Percentiles rank a stretch among this genome's conserved stretches.
Evolutionary conservation across 2,113 vertebrate genomes (phyloP).

Genomic region (Labeo rohita): DNA sequence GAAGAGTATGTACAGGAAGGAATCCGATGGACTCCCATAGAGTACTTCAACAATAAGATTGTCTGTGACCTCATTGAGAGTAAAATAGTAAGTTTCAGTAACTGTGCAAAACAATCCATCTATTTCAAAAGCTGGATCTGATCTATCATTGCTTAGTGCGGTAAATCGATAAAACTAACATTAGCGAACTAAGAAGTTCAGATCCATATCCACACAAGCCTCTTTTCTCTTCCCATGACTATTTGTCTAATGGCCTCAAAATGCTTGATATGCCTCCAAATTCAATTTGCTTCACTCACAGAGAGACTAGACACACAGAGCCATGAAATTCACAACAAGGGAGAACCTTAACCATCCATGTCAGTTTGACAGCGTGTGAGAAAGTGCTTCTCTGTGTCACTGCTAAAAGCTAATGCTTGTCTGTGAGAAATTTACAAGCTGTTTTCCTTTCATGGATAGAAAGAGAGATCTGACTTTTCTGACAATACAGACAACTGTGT

Average conservation of each 20-base stretch:
- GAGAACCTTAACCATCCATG: conserved; percentile 54
- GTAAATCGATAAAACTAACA: conserved; percentile 35
- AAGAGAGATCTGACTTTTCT: background rate
- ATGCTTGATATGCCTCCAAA: conserved; percentile 58
- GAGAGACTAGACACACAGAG: conserved; percentile 59
- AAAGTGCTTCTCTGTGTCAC: background rate
- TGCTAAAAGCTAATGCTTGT: conserved; percentile 39
- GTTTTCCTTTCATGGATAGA: background rate
- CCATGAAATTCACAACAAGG: conserved; percentile 65
- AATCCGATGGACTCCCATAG: conserved; percentile 81
- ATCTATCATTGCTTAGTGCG: background rate
- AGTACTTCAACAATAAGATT: conserved; percentile 86
- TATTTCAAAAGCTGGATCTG: background rate
- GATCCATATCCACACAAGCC: conserved; percentile 28
- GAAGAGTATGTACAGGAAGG: conserved; percentile 85
- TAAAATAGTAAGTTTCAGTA: conserved; percentile 76
- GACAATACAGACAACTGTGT: background rate
- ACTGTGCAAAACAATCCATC: background rate
- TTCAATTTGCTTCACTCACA: conserved; percentile 61
- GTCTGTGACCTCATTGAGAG: conserved; percentile 87
- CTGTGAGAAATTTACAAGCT: conserved; percentile 59
- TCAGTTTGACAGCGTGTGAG: conserved; percentile 41
- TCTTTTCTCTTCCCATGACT: conserved; percentile 43
- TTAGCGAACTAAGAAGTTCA: background rate
- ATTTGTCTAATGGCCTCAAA: conserved; percentile 53